phyloP scores from a whole-genome alignment of 2,888 invertebrate genomes.

The Eupithecia subumbrata region DNA sequence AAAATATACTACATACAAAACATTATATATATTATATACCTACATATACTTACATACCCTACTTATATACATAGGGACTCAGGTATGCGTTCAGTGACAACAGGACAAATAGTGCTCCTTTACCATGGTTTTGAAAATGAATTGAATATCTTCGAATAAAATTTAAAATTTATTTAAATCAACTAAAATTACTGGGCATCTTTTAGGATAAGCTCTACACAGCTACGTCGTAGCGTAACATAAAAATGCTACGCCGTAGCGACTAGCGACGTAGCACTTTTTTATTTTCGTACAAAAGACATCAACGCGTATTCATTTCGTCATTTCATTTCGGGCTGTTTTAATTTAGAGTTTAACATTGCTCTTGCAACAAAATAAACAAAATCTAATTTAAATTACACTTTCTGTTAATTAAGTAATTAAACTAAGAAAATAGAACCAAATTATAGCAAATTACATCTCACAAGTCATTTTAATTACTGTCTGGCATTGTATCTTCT shows the following conservation, averaged over 20 bases:
- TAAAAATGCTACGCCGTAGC: neutral
- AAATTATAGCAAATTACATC: conserved; percentile 34
- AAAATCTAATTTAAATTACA: conserved; percentile 24
- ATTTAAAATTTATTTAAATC: neutral
- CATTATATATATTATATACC: no score
- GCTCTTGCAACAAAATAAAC: conserved; percentile 2
- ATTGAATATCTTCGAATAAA: neutral
- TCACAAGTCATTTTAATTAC: conserved; percentile 33
- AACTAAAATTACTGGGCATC: neutral
- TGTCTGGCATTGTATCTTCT: conserved; percentile 23
- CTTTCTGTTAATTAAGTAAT: conserved; percentile 32
- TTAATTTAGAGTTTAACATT: neutral
- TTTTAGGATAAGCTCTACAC: neutral
- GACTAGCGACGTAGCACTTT: neutral
- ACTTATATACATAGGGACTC: no score
- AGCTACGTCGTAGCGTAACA: neutral
- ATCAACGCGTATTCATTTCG: conserved; percentile 32
- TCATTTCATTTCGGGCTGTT: neutral
- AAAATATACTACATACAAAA: no score
- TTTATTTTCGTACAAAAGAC: conserved; percentile 33
- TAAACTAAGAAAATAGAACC: conserved; percentile 36
- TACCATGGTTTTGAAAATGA: no score
- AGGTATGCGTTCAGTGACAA: no score
- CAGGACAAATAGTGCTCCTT: no score
- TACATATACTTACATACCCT: no score